These are phyloP conservation scores for Myzus persicae DNA, from an alignment of 1,140 invertebrate species.

Conservation along the genomic window DNA sequence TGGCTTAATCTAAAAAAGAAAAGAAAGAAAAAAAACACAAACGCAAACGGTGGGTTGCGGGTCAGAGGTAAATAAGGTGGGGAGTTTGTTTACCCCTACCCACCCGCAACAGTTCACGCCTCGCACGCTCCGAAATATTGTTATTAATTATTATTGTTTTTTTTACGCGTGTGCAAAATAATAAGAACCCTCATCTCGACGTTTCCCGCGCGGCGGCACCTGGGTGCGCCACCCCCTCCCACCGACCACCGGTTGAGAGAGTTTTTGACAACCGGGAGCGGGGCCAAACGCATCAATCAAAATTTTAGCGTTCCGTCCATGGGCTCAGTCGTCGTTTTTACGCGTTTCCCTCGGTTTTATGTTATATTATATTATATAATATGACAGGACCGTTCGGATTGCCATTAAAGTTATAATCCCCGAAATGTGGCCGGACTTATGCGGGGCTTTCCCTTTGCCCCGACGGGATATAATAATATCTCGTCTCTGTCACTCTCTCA, in stretches of 20 bases:
- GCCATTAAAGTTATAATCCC: constrained; percentile 55
- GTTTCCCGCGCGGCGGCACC: not conserved
- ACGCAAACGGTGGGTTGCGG: not conserved
- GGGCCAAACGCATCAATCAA: constrained; percentile 52
- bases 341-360: constrained; percentile 27
- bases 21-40: not conserved
- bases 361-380: not conserved
- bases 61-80: not conserved
- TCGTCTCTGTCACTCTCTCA: not conserved
- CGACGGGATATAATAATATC: not conserved
- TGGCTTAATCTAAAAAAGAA: not conserved
- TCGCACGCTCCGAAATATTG: not conserved
- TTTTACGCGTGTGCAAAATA: not conserved
- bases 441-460: not conserved
- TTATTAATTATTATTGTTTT: constrained; percentile 32
- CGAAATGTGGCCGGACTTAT: constrained; percentile 52
- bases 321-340: constrained; percentile 15
- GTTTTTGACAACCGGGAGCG: constrained; percentile 41
- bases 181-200: not conserved
- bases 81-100: not conserved
- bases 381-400: constrained; percentile 55
- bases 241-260: not conserved
- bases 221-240: not conserved
- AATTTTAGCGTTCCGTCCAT: not conserved
- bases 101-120: too few species aligned